Conservation (phyloP, 2,113 vertebrate genomes). For the Forbesichthys papilliferus region DNA sequence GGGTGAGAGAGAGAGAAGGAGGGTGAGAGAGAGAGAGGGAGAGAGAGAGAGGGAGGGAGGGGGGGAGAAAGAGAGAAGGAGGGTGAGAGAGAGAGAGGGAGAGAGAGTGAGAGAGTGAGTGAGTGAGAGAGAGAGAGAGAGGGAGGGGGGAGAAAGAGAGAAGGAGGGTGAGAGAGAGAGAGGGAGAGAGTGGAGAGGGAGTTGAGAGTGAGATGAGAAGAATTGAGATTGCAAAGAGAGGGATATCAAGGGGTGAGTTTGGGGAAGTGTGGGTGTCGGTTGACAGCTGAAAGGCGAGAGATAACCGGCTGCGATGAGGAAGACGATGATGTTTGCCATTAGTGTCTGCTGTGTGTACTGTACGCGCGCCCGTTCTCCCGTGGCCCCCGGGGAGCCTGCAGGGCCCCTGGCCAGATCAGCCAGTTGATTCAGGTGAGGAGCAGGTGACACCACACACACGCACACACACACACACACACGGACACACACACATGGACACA, state of each 20-base stretch:
- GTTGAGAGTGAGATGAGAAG: conserved; percentile 35
- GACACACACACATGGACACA: neutral
- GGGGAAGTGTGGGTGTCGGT: conserved; percentile 32
- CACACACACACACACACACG: neutral
- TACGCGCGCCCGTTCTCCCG: conserved; percentile 39
- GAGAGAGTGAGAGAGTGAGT: conserved; percentile 19
- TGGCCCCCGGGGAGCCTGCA: conserved; percentile 63
- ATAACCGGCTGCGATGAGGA: conserved; percentile 53
- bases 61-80: no score
- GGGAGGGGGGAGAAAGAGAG: conserved; percentile 7
- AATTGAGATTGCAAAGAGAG: conserved; percentile 59
- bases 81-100: neutral
- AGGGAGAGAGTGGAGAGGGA: conserved; percentile 20
- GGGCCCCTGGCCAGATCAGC: conserved; percentile 32
- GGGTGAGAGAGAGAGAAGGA: neutral
- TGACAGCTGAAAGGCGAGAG: conserved; percentile 58
- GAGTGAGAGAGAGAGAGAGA: conserved; percentile 16
- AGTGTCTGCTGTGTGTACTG: conserved; percentile 9
- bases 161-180: conserved; percentile 29
- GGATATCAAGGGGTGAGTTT: conserved; percentile 32
- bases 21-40: neutral
- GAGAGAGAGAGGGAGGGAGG: no score
- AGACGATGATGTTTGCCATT: conserved; percentile 66
- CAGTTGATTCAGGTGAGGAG: conserved; percentile 54
- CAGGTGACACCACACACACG: conserved; percentile 51